Evolutionary conservation across 2,797 vertebrate species (phyloP).

Genomic region (Brachyalestes nurse): DNA sequence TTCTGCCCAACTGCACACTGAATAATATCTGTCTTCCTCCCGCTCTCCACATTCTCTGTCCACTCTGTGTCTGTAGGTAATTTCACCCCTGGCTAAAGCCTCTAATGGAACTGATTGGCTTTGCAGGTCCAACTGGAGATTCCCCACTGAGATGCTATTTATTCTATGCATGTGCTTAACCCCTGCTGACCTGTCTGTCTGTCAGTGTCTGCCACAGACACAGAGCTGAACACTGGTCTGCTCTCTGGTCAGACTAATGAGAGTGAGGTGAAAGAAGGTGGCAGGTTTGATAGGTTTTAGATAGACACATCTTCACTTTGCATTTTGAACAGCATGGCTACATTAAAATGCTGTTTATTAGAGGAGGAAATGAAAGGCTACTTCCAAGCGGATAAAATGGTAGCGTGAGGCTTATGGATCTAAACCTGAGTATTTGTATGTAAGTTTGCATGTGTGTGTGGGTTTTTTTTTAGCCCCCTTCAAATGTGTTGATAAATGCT

Average conservation of each 20-base stretch:
- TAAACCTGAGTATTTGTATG: not conserved
- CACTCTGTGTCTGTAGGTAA: constrained; percentile 60
- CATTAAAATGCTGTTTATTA: constrained; percentile 34
- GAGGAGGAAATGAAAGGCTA: constrained; percentile 27
- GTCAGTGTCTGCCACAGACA: constrained; percentile 32
- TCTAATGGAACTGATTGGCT: constrained; percentile 66
- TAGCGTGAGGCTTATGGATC: not conserved
- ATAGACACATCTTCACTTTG: constrained; percentile 43
- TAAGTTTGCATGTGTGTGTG: no score
- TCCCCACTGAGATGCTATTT: constrained; percentile 56
- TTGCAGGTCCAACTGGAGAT: constrained; percentile 66
- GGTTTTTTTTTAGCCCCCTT: no score
- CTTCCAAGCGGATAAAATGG: not conserved
- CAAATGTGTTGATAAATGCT: no score
- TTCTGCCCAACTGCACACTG: constrained; percentile 32
- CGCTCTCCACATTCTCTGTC: constrained; percentile 22
- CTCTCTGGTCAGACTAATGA: constrained; percentile 37
- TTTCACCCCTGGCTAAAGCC: constrained; percentile 71
- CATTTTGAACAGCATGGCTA: constrained; percentile 41
- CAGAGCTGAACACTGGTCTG: constrained; percentile 28
- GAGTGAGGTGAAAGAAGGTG: constrained; percentile 37
- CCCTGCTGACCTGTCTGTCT: constrained; percentile 64
- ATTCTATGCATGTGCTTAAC: constrained; percentile 61
- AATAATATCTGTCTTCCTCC: constrained; percentile 22
- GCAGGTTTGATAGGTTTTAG: constrained; percentile 47